Percentiles rank a stretch among this genome's conserved stretches.
Conservation (phyloP, 2,888 invertebrate species). For the Coleophora deauratella region DNA sequence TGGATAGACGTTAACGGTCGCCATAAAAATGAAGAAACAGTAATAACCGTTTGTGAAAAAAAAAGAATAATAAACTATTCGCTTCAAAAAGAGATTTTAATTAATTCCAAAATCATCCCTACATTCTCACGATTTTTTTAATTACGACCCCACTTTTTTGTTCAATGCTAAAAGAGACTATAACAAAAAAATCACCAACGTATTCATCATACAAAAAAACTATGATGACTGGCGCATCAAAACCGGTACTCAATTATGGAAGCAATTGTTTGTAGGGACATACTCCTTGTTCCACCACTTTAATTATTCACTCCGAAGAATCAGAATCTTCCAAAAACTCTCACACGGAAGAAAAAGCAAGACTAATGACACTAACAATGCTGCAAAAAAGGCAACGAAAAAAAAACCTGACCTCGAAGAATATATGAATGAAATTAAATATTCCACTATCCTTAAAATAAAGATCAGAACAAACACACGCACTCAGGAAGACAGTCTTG, state of each 20-base stretch:
- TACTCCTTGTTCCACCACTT: conserved; percentile 51
- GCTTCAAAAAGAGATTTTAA: conserved; percentile 32
- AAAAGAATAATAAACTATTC: conserved; percentile 14
- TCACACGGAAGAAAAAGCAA: conserved; percentile 56
- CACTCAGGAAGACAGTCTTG: conserved; percentile 46
- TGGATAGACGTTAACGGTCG: too few species aligned
- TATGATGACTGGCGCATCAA: conserved; percentile 60
- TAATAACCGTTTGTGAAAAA: too few species aligned
- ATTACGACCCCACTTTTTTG: conserved; percentile 61
- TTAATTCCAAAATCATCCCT: conserved; percentile 50
- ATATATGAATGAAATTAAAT: conserved; percentile 58
- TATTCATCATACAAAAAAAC: conserved; percentile 57
- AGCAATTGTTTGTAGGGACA: conserved; percentile 59
- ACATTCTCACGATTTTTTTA: conserved; percentile 68
- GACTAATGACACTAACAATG: conserved; percentile 58
- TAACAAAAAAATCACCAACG: conserved; percentile 50
- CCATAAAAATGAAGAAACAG: too few species aligned
- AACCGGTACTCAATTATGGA: conserved; percentile 71
- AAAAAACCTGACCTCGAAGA: conserved; percentile 62
- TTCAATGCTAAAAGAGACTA: conserved; percentile 36
- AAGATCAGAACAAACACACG: conserved; percentile 61
- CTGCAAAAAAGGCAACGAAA: conserved; percentile 32
- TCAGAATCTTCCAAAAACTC: conserved; percentile 34
- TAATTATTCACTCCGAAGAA: conserved; percentile 53
- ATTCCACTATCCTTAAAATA: conserved; percentile 61